Evolutionary conservation across 2,888 invertebrate species (phyloP), one percentile per base, ranked within the genome.

Genomic region (Rhabditoides inermis): DNA sequence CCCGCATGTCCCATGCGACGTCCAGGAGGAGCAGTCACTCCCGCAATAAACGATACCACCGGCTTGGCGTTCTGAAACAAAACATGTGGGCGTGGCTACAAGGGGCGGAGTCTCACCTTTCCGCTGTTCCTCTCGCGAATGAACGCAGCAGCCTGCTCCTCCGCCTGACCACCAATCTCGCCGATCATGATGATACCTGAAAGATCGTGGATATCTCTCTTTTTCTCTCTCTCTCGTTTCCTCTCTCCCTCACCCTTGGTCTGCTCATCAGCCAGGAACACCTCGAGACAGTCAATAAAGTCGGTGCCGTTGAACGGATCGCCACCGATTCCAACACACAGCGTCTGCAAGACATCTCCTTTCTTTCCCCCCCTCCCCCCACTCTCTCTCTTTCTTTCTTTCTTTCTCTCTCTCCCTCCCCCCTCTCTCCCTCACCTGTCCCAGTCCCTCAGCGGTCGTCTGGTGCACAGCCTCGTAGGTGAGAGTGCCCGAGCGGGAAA

Each of bases 231-330:
- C n/a, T n/a, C n/a, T n/a, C n/a, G n/a, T n/a, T n/a, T n/a, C n/a
- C n/a, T n/a, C n/a, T n/a, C n/a, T n/a, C n/a, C n/a, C 6, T 10
- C 12, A 55, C 58, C 64, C 51, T 89, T 88, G 6, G 94, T 94
- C n/a, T 87, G 84, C 4, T 88, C 86, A 79, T 98, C 98, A 26
- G 48, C 60, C 28, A 67, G 46, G 58, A 67, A 67, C 26, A 67
- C 63, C 48, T 64, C 59, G 23, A 67, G 49, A 42, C 66, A 67
- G 80, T 99, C 98, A 72, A 98, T 91, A 78, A 99, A 98, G 79
- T 99, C 90, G n/a, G 98, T 98, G 54, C 98, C 98, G 76, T 98
- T 98, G 83, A 99, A 98, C 0, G 98, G 98, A 83, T 99, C 98
- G 60, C 98, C 98, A 53, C 98, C 98, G 78, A 98, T 99, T 57